Evolutionary conservation across 2,888 invertebrate species (phyloP), one percentile per base, ranked within the genome.

Genomic region (Ophion slaviceki): DNA sequence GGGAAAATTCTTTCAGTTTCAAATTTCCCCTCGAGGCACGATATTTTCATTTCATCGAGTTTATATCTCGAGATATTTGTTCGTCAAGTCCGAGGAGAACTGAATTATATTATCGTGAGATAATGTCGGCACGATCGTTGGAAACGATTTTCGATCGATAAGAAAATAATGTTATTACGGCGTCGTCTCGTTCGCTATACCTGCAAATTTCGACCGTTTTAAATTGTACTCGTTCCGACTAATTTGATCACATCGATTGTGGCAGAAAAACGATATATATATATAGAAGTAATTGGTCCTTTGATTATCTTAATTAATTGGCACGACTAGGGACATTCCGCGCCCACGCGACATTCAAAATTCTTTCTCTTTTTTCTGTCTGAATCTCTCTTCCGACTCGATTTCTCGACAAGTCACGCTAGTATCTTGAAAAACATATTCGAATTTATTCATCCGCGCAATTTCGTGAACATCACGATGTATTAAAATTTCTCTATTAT

Each of bases 231-330:
- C 53, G 17, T 53, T 53, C 10, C 53, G 53, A 53, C 53, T 53
- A 14, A 14, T 53, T 53, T 53, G 17, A 20, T 4, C 24, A 0
- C 53, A 45, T 14, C 24, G n/a, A 62, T 62, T 24, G 40, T 61
- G n/a, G 45, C 20, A 61, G 14, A 53, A 1, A 24, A 28, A 61
- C 17, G 4, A 76, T 20, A 64, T 82, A 82, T 71, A 82, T 84
- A 85, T 70, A 77, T 75, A 80, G 76, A 80, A 84, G 87, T 90
- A 91, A 91, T 90, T 90, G 88, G 88, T 90, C 89, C 89, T 89
- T 91, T 90, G 91, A 92, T 92, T 91, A 90, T 74, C 86, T 86
- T 88, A 90, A 90, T 90, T 90, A 86, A 88, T 88, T 86, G 67
- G 80, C 57, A 74, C 87, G 89, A 89, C 90, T 90, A 89, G 88